Evolutionary conservation across 30 jellyfish, hydroid and myxozoan genomes (phyloP).

Genomic region (Turritopsis dohrnii): DNA sequence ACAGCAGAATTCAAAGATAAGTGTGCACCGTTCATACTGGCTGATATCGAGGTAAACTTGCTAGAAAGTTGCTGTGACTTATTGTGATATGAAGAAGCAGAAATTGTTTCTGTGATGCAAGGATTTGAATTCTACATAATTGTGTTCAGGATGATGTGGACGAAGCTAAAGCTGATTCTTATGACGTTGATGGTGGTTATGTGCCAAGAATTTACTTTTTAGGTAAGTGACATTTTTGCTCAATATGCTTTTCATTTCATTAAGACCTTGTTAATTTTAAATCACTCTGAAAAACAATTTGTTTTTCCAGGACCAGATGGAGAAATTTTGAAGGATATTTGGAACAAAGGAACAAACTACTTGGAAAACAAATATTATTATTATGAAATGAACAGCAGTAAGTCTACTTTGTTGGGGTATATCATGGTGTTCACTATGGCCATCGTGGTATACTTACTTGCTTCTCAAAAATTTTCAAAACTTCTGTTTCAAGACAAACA

Average conservation of each 20-base stretch:
- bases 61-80: neutral
- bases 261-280: neutral
- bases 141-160: slow-evolving; percentile 69
- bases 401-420: slow-evolving; percentile 3
- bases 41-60: slow-evolving; percentile 74
- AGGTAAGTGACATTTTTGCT: slow-evolving; percentile 39
- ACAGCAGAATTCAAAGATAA: slow-evolving; percentile 67
- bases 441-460: neutral
- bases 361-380: slow-evolving; percentile 80
- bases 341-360: slow-evolving; percentile 95
- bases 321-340: slow-evolving; percentile 70
- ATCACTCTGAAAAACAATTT: neutral
- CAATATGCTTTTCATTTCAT: neutral
- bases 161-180: slow-evolving; percentile 71
- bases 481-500: neutral
- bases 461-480: neutral
- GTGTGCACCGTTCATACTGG: slow-evolving; percentile 46
- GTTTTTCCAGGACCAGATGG: slow-evolving; percentile 64
- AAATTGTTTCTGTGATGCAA: neutral
- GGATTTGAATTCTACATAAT: neutral
- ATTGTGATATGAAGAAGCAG: neutral
- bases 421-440: neutral
- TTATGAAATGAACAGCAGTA: slow-evolving; percentile 57
- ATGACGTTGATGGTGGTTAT: slow-evolving; percentile 90
- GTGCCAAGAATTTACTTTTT: slow-evolving; percentile 93